A percentile compares a stretch with the other conserved stretches of the same genome.
Conservation (phyloP, 2,888 invertebrate species). For the Orchesella flavescens region DNA sequence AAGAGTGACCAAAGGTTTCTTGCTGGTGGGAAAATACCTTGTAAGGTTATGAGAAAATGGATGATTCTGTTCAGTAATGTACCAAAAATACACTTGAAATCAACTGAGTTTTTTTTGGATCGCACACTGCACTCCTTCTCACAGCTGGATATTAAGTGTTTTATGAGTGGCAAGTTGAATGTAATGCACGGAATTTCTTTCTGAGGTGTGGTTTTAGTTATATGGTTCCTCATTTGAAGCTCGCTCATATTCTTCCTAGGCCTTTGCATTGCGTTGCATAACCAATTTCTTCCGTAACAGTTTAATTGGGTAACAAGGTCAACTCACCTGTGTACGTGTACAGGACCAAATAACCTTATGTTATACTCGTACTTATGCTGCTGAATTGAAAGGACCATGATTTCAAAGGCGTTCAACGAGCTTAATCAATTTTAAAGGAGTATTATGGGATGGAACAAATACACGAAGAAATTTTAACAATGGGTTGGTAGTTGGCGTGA, state of each 20-base stretch:
- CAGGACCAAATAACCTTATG: not conserved
- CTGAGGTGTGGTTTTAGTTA: constrained; percentile 51
- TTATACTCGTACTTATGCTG: no score
- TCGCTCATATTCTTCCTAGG: not conserved
- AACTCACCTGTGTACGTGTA: constrained; percentile 39
- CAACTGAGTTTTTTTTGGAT: constrained; percentile 45
- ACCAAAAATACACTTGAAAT: constrained; percentile 18
- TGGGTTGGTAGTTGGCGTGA: constrained; percentile 18
- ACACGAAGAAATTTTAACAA: not conserved
- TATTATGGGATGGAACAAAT: no score
- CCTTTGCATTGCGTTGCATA: constrained; percentile 29
- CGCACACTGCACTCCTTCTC: constrained; percentile 44
- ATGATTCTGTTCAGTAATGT: not conserved
- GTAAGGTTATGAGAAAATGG: constrained; percentile 45
- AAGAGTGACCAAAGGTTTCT: constrained; percentile 60
- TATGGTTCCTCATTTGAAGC: constrained; percentile 38
- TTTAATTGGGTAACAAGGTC: constrained; percentile 59
- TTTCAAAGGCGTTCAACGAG: no score
- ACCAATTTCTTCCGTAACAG: constrained; percentile 50
- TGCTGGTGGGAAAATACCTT: constrained; percentile 57
- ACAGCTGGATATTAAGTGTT: constrained; percentile 56
- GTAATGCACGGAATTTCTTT: constrained; percentile 42
- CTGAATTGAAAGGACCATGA: no score
- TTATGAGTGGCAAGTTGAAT: constrained; percentile 41
- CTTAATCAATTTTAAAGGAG: no score